phyloP scores from a whole-genome alignment of 2,113 vertebrate genomes.

The Fukomys damarensis region DNA sequence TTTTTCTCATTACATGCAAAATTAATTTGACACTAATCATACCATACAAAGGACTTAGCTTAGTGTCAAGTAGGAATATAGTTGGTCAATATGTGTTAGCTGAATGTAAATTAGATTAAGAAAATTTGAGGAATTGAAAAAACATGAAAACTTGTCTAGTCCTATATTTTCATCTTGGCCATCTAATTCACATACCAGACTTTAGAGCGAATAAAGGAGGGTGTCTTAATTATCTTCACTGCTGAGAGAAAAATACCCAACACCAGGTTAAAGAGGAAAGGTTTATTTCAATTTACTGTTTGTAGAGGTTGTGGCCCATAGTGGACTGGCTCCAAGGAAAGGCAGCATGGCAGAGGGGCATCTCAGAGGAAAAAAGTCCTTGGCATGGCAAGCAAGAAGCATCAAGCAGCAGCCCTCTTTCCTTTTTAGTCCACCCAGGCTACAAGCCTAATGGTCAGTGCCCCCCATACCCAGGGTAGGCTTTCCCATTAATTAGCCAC shows the following conservation, averaged over 20 bases:
- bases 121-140: not conserved
- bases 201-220: slow-evolving; percentile 5
- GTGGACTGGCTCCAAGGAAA: not conserved
- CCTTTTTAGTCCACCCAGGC: not conserved
- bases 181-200: not conserved
- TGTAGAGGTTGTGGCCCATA: not conserved
- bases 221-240: not conserved
- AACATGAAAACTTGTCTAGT: not conserved
- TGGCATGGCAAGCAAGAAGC: not conserved
- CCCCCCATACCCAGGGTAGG: not conserved
- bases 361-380: not conserved
- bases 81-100: not conserved
- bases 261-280: not conserved
- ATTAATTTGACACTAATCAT: slow-evolving; percentile 17
- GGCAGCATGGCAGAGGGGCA: not conserved
- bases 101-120: not conserved
- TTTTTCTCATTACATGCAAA: slow-evolving; percentile 28
- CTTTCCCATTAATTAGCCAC: not conserved
- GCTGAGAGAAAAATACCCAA: not conserved
- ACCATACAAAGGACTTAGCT: not conserved
- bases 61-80: not conserved
- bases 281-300: not conserved
- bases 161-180: not conserved
- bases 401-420: not conserved
- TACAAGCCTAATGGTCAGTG: not conserved